Evolutionary conservation across 2,888 invertebrate genomes (phyloP).

Genomic region (Macrophya alboannulata): DNA sequence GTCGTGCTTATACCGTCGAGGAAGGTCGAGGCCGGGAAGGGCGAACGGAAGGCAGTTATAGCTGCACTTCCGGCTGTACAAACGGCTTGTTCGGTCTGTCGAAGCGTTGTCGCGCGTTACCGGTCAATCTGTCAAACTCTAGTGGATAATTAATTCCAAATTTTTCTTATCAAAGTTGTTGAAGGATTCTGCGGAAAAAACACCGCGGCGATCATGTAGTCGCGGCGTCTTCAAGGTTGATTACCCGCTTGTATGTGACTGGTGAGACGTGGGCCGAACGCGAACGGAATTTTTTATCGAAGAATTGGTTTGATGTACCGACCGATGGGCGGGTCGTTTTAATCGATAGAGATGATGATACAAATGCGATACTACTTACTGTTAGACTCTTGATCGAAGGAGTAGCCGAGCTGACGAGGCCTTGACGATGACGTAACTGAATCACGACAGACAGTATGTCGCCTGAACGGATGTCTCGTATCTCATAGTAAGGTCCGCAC

Average conservation of each 20-base stretch:
- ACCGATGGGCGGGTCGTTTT: not conserved
- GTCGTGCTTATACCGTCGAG: conserved; percentile 40
- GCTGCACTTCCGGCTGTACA: conserved; percentile 74
- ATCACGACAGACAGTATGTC: conserved; percentile 72
- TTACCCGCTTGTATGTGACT: not conserved
- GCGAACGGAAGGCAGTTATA: conserved; percentile 75
- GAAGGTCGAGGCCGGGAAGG: conserved; percentile 58
- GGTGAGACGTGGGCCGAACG: not conserved
- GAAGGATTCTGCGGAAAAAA: not conserved
- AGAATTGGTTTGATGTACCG: not conserved
- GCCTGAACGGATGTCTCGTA: conserved; percentile 61
- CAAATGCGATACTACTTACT: not conserved
- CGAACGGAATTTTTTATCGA: conserved; percentile 2
- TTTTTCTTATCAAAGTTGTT: not conserved
- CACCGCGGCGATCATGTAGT: not conserved
- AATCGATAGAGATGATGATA: not conserved
- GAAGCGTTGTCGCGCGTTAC: conserved; percentile 60
- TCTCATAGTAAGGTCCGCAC: conserved; percentile 20
- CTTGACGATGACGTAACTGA: conserved; percentile 67
- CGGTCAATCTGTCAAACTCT: conserved; percentile 63
- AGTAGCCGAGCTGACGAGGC: not conserved
- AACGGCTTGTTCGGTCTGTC: conserved; percentile 64
- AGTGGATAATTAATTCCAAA: not conserved
- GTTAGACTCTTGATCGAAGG: not conserved
- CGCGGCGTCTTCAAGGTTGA: not conserved